Evolutionary conservation across 2,113 vertebrate species (phyloP), one percentile per base, ranked within the genome.

Genomic region (Coregonus clupeaformis): DNA sequence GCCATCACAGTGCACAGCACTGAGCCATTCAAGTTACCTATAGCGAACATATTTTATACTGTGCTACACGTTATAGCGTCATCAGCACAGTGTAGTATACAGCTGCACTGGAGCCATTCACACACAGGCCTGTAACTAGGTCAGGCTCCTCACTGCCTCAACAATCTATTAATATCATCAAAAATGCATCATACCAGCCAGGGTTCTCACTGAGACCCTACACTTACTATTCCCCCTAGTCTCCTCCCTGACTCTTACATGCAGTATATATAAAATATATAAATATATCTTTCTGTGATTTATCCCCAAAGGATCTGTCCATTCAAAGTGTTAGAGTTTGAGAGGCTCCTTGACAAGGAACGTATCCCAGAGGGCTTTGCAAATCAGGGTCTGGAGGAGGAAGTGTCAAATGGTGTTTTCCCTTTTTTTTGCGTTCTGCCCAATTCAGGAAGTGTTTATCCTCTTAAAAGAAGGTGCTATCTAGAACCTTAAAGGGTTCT

Each of bases 151-250:
- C 67, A 49, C 9, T 12, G 36, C 36, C 36, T 42, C 32, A 36
- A 66, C 72, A 74, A 82, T 89, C 78, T 86, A 90, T 87, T 87
- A 83, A 86, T 87, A 83, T 75, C 65, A 24, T 79, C 76, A 82
- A 88, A 86, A 82, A 55, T 55, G 52, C 18, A 55, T 55, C 52
- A 55, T 6, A 55, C 52, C 52, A 55, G 52, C 52, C 52, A 14
- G 13, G 49, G 49, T 55, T 55, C 52, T 14, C 52, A 55, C 52
- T 55, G 52, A 55, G 52, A 55, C 52, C 52, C 52, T 42, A 42
- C 36, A 42, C 36, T 42, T 42, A 42, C 9, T 42, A 42, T 42
- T 42, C 36, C 36, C 36, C 36, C 9, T 42, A 42, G 36, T 11
- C 36, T 42, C 36, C 9, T 9, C 9, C 2, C 9, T 42, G 36